Conservation (phyloP, 2,888 invertebrate species). For the Chalcosyrphus nemorum region DNA sequence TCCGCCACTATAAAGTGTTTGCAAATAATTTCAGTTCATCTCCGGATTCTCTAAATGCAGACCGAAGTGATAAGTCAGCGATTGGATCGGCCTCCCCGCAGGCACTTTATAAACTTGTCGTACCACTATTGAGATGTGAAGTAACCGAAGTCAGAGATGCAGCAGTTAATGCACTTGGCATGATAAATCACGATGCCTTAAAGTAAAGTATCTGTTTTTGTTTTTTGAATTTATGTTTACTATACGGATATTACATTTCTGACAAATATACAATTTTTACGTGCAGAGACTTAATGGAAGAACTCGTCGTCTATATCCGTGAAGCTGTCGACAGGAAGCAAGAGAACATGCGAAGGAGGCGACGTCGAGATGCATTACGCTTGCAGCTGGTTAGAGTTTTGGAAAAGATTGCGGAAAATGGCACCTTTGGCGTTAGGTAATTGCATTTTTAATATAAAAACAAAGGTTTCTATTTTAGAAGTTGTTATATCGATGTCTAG, state of each 20-base stretch:
- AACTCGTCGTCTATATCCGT: conserved; percentile 93
- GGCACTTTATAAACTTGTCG: conserved; percentile 95
- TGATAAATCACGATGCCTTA: conserved; percentile 96
- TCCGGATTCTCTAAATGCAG: conserved; percentile 93
- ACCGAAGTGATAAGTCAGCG: conserved; percentile 90
- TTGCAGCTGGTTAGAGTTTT: conserved; percentile 95
- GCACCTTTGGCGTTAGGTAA: conserved; percentile 91
- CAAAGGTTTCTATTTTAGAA: background rate
- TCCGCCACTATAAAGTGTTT: background rate
- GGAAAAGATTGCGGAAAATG: conserved; percentile 95
- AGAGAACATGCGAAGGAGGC: conserved; percentile 95
- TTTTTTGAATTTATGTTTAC: background rate
- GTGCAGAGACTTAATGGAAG: conserved; percentile 96
- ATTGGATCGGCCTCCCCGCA: conserved; percentile 89
- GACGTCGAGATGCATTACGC: conserved; percentile 95
- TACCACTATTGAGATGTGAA: conserved; percentile 96
- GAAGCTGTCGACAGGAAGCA: conserved; percentile 99
- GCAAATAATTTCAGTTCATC: conserved; percentile 87
- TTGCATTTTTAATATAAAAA: conserved; percentile 9
- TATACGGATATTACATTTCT: background rate
- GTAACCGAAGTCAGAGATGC: conserved; percentile 96
- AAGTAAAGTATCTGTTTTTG: conserved; percentile 85
- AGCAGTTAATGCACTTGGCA: conserved; percentile 95
- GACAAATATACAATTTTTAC: background rate
- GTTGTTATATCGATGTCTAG: conserved; percentile 81